phyloP scores from a whole-genome alignment of 2,888 invertebrate genomes.

The Apamea crenata region DNA sequence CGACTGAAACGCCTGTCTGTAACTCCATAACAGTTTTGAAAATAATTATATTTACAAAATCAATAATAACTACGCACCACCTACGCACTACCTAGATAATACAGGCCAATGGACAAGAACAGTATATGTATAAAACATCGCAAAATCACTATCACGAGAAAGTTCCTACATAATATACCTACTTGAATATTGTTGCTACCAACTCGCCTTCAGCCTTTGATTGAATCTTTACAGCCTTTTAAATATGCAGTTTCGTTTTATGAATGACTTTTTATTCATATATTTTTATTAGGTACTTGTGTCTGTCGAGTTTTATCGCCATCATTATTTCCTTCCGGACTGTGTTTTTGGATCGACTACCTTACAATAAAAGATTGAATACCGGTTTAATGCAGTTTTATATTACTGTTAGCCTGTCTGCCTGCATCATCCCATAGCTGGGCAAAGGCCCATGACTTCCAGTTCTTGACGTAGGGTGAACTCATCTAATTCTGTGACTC shows the following conservation, averaged over 20 bases:
- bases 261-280: background rate
- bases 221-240: slow-evolving; percentile 26
- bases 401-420: background rate
- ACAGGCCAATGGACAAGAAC: no score
- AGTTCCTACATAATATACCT: slow-evolving; percentile 44
- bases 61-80: no score
- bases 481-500: no score
- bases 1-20: no score
- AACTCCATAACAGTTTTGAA: no score
- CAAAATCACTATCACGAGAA: slow-evolving; percentile 65
- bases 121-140: background rate
- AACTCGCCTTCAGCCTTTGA: background rate
- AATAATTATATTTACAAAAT: no score
- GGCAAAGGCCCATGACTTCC: background rate
- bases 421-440: background rate
- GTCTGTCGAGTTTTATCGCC: background rate
- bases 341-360: slow-evolving; percentile 17
- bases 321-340: background rate
- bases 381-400: slow-evolving; percentile 14
- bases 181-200: background rate
- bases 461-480: background rate
- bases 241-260: slow-evolving; percentile 1
- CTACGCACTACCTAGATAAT: no score
- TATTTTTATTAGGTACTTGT: background rate
- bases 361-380: background rate